Evolutionary conservation across 1,140 invertebrate genomes (phyloP).

Genomic region (Nixonia krombeini): DNA sequence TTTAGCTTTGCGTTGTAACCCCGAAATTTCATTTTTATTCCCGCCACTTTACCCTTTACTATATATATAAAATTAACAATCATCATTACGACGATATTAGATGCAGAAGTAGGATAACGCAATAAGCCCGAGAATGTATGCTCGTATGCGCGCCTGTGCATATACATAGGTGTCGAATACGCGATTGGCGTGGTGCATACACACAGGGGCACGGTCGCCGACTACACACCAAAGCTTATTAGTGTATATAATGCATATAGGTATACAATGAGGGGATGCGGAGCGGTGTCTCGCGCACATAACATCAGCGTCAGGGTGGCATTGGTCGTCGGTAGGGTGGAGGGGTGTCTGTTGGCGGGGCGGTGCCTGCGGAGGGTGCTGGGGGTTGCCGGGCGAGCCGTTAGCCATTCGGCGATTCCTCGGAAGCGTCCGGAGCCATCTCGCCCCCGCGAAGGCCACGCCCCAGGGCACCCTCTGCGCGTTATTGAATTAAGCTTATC

Average conservation of each 20-base stretch:
- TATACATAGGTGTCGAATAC: not conserved
- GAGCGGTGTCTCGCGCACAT: too few relatives aligned
- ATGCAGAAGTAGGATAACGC: conserved; percentile 21
- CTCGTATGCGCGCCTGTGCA: not conserved
- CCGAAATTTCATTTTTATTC: conserved; percentile 34
- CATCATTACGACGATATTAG: conserved; percentile 39
- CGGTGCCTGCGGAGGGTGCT: conserved; percentile 16
- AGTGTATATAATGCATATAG: too few relatives aligned
- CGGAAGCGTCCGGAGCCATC: conserved; percentile 30
- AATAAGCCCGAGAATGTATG: not conserved
- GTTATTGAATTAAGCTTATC: conserved; percentile 84
- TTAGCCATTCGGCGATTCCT: conserved; percentile 11
- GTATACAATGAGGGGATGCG: too few relatives aligned
- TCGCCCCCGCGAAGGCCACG: conserved; percentile 49
- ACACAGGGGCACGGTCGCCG: not conserved
- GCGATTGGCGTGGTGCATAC: not conserved
- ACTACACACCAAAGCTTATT: not conserved
- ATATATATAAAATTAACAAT: conserved; percentile 42
- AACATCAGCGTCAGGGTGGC: conserved; percentile 1
- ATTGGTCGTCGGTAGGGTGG: conserved; percentile 11
- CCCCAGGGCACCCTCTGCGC: conserved; percentile 50
- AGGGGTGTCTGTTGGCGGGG: conserved; percentile 24
- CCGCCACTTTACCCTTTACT: conserved; percentile 18
- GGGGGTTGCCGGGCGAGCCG: conserved; percentile 14
- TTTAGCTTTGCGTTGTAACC: not conserved